Evolutionary conservation across 2,797 vertebrate genomes (phyloP).

Genomic region (Acropternis orthonyx): DNA sequence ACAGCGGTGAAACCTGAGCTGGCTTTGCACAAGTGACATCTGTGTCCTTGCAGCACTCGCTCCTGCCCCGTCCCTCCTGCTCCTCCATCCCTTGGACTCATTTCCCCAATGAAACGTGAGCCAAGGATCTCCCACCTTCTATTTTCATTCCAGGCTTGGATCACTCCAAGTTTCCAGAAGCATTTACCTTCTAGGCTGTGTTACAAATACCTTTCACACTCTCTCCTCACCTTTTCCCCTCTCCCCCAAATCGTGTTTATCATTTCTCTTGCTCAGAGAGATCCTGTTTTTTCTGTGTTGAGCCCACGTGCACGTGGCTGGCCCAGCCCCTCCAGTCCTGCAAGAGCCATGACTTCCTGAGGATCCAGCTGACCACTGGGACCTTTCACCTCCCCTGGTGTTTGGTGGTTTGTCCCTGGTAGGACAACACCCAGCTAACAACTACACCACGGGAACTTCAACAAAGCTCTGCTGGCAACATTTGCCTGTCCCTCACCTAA

Average conservation of each 20-base stretch:
- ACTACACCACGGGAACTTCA: neutral
- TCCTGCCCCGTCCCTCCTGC: neutral
- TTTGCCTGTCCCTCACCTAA: neutral
- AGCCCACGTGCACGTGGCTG: rapidly evolving
- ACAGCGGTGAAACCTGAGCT: neutral
- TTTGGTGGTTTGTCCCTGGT: neutral
- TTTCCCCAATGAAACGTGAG: neutral
- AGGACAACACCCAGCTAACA: neutral
- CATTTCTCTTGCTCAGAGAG: neutral
- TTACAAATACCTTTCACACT: neutral
- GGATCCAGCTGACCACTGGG: neutral
- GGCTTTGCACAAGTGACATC: neutral
- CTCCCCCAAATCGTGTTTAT: neutral
- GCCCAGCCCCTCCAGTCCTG: neutral
- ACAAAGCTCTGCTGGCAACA: rapidly evolving
- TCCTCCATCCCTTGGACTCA: neutral
- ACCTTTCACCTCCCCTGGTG: neutral
- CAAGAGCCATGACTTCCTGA: neutral
- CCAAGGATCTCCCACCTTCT: neutral
- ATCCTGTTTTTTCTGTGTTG: neutral
- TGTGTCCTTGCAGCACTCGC: neutral
- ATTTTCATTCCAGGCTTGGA: constrained; percentile 20
- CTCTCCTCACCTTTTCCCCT: neutral
- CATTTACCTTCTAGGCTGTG: neutral
- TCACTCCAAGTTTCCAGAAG: neutral